A percentile compares a stretch with the other conserved stretches of the same genome.
These are phyloP conservation scores for Ginglymostoma cirratum DNA, from an alignment of 2,113 vertebrate species.

Conservation along the genomic window DNA sequence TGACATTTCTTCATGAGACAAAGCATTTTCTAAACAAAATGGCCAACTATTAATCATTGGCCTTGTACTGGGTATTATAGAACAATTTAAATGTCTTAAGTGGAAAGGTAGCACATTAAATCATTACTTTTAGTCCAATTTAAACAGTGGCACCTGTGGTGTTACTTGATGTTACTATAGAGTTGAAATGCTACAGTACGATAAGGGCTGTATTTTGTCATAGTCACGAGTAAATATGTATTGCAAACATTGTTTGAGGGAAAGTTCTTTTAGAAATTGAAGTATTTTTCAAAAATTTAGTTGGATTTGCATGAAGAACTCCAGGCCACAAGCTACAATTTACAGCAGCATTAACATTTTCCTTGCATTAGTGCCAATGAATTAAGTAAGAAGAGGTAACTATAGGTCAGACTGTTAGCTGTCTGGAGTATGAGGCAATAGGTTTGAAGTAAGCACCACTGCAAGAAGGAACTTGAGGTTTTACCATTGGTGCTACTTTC, in stretches of 20 bases:
- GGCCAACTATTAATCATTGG: neutral
- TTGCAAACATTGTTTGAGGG: neutral
- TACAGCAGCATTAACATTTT: neutral
- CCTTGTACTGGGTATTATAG: neutral
- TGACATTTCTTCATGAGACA: neutral
- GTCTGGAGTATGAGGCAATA: neutral
- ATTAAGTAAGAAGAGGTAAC: slow-evolving; percentile 6
- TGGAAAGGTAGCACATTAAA: neutral
- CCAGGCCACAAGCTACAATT: neutral
- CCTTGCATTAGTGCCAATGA: neutral
- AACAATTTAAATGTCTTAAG: neutral
- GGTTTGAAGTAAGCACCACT: neutral
- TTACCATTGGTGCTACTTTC: neutral
- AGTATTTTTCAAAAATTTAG: neutral
- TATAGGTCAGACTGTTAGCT: neutral
- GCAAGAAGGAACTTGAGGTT: neutral
- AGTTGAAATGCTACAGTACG: neutral
- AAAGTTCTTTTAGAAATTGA: neutral
- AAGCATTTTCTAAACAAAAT: neutral
- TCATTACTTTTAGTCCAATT: slow-evolving; percentile 5
- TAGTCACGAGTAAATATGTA: neutral
- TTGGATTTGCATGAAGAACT: neutral
- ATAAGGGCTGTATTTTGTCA: neutral
- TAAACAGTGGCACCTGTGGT: neutral
- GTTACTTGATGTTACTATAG: neutral